A percentile compares a stretch with the other conserved stretches of the same genome.
Evolutionary conservation across 2,113 vertebrate genomes (phyloP).

Genomic region (Tyto alba): DNA sequence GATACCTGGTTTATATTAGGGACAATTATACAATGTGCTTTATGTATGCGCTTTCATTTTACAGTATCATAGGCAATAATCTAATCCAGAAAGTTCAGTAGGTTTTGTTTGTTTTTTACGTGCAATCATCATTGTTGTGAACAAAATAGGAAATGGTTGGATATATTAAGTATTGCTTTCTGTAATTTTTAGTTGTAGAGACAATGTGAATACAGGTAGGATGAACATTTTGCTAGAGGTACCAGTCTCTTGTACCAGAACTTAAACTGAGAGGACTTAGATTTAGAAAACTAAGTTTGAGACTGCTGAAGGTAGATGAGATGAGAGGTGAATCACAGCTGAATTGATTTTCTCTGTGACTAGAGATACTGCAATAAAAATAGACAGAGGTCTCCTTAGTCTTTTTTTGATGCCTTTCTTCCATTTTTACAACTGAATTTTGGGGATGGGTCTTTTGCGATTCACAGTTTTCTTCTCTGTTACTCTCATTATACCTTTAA

Average conservation of each 20-base stretch:
- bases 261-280: neutral
- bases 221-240: neutral
- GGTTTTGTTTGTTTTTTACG: neutral
- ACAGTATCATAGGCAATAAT: neutral
- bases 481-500: neutral
- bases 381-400: neutral
- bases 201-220: neutral
- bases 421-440: neutral
- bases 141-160: neutral
- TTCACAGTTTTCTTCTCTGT: neutral
- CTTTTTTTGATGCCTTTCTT: neutral
- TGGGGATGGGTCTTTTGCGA: neutral
- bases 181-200: neutral
- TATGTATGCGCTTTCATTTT: neutral
- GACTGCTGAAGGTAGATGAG: neutral
- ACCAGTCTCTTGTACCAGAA: neutral
- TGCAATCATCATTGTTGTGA: neutral
- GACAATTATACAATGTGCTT: neutral
- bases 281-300: neutral
- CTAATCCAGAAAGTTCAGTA: neutral
- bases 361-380: neutral
- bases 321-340: neutral
- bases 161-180: neutral
- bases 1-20: neutral
- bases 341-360: neutral